Evolutionary conservation across 2,888 invertebrate species (phyloP), one percentile per base, ranked within the genome.

Genomic region (Petrophora chlorosata): DNA sequence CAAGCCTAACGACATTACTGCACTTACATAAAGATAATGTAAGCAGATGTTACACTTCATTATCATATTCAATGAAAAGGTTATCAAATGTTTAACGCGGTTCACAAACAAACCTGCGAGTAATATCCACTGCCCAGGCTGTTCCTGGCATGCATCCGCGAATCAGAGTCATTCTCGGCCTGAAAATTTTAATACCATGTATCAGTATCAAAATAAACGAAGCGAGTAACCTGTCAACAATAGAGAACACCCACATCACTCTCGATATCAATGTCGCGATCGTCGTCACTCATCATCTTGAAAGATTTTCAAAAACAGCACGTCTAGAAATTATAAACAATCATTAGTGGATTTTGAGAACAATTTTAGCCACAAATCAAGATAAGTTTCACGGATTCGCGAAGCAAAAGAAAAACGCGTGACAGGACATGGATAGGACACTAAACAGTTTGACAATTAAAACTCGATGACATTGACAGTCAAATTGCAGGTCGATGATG

Each of bases 191-290:
- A 52, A 65, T 53, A 62, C 51, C 61, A 58, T 57, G 52, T 44
- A 67, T 60, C 42, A 62, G 29, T 58, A 64, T 45, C 61, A 67
- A 69, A 71, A 67, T 68, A 72, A 68, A 73, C 72, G 52, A 46
- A 51, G 32, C 39, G 13, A 73, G 52, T 53, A 53, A 63, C 61
- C 66, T 63, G 64, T 68, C 74, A 70, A 70, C 67, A 54, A 47
- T 44, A 56, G 66, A 64, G 70, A 67, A 75, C 70, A 93, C 96
- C 94, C 92, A 97, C 97, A 92, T 97, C 97, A 92, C 97, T 98
- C 92, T 97, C 97, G 76, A 97, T 95, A 86, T 98, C 98, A 84
- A 97, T 96, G 86, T 98, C 97, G 73, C 96, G 93, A 85, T 98
- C 98, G 88, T 98, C 98, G 90, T 98, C 98, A 86, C 97, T 97